Percentiles rank a stretch among this genome's conserved stretches.
Conservation (phyloP, 2,113 vertebrate genomes). For the Callionymus lyra region DNA sequence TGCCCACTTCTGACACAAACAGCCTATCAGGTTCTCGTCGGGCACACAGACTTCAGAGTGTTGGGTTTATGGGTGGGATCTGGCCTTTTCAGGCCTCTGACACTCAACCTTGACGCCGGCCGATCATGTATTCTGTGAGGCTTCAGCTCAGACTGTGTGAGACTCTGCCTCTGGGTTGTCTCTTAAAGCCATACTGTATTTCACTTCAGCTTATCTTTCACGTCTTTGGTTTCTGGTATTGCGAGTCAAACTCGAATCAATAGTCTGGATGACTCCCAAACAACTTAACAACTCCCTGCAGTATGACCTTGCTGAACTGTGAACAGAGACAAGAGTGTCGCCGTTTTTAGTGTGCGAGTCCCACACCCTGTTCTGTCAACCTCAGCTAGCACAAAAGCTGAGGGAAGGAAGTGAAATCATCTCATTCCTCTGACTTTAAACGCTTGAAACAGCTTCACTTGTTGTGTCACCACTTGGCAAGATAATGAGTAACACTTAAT, state of each 20-base stretch:
- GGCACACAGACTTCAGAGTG: conserved; percentile 13
- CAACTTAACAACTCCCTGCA: neutral
- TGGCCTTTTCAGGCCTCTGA: conserved; percentile 33
- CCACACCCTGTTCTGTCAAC: conserved; percentile 36
- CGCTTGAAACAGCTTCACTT: too few relatives aligned
- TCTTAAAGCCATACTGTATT: conserved; percentile 35
- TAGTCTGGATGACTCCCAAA: neutral
- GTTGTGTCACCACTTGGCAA: too few relatives aligned
- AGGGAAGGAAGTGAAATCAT: conserved; percentile 40
- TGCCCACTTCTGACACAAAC: conserved; percentile 4
- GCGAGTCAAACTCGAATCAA: conserved; percentile 1
- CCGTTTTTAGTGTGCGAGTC: too few relatives aligned
- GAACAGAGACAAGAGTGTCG: conserved; percentile 5
- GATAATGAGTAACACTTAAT: too few relatives aligned
- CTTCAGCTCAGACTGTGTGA: conserved; percentile 24
- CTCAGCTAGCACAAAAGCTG: conserved; percentile 24
- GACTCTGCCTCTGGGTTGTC: conserved; percentile 21
- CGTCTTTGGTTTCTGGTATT: conserved; percentile 24
- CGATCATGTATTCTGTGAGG: conserved; percentile 10
- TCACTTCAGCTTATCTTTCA: conserved; percentile 43
- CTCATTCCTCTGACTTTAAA: conserved; percentile 11
- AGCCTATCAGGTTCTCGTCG: conserved; percentile 10
- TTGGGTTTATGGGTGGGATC: conserved; percentile 26
- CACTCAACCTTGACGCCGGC: conserved; percentile 22
- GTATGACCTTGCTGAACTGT: conserved; percentile 7